These are phyloP conservation scores for Tiliacea aurago DNA, from an alignment of 2,888 invertebrate genomes.

Conservation along the genomic window DNA sequence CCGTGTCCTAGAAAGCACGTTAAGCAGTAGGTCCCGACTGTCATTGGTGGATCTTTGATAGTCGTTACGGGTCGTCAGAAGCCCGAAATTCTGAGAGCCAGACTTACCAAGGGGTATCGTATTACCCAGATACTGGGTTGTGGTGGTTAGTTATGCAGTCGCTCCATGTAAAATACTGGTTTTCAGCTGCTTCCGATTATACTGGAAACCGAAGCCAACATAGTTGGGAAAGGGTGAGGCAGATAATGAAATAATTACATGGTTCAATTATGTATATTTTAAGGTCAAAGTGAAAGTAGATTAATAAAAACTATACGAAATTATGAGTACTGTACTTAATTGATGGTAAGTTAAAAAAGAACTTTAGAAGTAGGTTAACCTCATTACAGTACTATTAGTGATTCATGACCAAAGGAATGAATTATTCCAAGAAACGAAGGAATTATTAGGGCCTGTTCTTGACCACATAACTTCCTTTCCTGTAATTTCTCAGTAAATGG, in stretches of 20 bases:
- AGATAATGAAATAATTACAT: background rate
- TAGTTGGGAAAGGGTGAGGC: too few species aligned
- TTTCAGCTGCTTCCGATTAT: too few species aligned
- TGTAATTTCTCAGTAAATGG: constrained; percentile 42
- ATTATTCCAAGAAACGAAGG: constrained; percentile 35
- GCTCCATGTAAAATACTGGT: too few species aligned
- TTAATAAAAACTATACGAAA: background rate
- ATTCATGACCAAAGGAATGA: constrained; percentile 35
- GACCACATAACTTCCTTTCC: constrained; percentile 51
- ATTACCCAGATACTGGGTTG: too few species aligned
- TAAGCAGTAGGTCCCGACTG: too few species aligned
- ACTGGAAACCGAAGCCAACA: too few species aligned
- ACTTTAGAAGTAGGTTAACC: constrained; percentile 8
- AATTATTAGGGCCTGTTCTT: constrained; percentile 49
- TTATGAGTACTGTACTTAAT: background rate
- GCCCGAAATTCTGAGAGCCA: too few species aligned
- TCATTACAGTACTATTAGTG: constrained; percentile 15
- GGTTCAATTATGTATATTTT: background rate
- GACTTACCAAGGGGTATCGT: too few species aligned
- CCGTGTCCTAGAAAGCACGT: too few species aligned
- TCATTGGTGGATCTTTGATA: too few species aligned
- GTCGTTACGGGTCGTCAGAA: too few species aligned
- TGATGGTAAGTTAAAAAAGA: constrained; percentile 9
- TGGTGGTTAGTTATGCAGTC: too few species aligned
- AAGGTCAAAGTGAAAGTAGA: background rate